Base-by-base conservation (phyloP, 2,113 vertebrate genomes). In the Pachyramphus minor region DNA sequence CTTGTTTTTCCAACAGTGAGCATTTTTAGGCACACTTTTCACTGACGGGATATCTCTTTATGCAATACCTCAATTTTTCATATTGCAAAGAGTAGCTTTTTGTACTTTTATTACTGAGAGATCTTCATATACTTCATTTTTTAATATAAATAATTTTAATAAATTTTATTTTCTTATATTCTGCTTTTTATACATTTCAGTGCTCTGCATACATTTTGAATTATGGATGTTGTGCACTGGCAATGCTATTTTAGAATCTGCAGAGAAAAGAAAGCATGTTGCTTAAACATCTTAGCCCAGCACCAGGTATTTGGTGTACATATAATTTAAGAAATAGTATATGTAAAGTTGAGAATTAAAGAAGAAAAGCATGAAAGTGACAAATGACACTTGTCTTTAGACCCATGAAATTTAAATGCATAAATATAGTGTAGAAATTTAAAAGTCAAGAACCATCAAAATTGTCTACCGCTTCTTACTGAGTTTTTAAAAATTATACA, bases 61-160 rank as follows among this genome's bases (percentile, higher is more conserved):
- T 99, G 99, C 99, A 99, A 99, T 99, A 99, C 99, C 99, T 99
- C 99, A 99, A 99, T 99, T 99, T 99, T 99, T 99, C 99, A 99
- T 99, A 99, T 99, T 99, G 99, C 99, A 99, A 99, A 99, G 99
- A 99, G 99, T 99, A 99, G 99, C 99, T 99, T 99, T 98, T 99
- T 99, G 99, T 99, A 99, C 99, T 99, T 99, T 99, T 99, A 99
- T 99, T 99, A 99, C 99, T 99, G 99, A 99, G 98, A 99, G 98
- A 99, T 99, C 99, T 99, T 99, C 99, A 99, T 99, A 99, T 99
- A 99, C 98, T 99, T 99, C 99, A 99, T 99, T 99, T 99, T 99
- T 99, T 99, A 98, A 99, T 98, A 98, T 98, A 98, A 99, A 99
- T 98, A 98, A 99, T 99, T 99, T 99, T 99, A 99, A 99, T 99